Conservation (phyloP, 1,140 invertebrate species). For the Phthorimaea operculella region DNA sequence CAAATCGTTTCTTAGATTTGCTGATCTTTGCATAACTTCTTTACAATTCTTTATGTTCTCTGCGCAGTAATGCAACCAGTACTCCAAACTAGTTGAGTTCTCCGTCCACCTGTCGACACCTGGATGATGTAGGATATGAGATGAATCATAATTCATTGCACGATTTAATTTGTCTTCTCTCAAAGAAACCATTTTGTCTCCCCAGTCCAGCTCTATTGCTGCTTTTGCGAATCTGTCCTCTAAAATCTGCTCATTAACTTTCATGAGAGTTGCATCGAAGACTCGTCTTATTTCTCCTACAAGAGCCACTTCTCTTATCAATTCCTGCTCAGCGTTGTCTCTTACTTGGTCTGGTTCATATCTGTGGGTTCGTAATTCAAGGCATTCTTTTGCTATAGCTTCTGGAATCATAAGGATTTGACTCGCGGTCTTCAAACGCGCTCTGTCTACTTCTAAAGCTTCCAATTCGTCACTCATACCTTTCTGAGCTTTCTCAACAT, state of each 20-base stretch:
- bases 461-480: conserved; percentile 76
- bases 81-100: conserved; percentile 74
- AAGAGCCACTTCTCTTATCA: conserved; percentile 78
- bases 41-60: conserved; percentile 74
- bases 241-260: conserved; percentile 79
- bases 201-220: conserved; percentile 86
- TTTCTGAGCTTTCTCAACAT: conserved; percentile 71
- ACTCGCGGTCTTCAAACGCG: conserved; percentile 72
- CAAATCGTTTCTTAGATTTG: conserved; percentile 70
- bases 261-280: conserved; percentile 70
- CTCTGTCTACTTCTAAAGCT: conserved; percentile 71
- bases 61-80: conserved; percentile 76
- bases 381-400: conserved; percentile 76
- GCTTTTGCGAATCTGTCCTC: conserved; percentile 81
- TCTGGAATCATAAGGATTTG: conserved; percentile 73
- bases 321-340: conserved; percentile 84
- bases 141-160: conserved; percentile 71
- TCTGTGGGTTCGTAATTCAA: conserved; percentile 79
- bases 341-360: conserved; percentile 83
- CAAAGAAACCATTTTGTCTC: conserved; percentile 83
- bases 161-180: conserved; percentile 75
- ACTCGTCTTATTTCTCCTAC: conserved; percentile 74
- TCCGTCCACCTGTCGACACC: conserved; percentile 77
- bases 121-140: conserved; percentile 72
- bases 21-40: conserved; percentile 71